Evolutionary conservation across 2,797 vertebrate genomes (phyloP).

Genomic region (Gobio occitaniae): DNA sequence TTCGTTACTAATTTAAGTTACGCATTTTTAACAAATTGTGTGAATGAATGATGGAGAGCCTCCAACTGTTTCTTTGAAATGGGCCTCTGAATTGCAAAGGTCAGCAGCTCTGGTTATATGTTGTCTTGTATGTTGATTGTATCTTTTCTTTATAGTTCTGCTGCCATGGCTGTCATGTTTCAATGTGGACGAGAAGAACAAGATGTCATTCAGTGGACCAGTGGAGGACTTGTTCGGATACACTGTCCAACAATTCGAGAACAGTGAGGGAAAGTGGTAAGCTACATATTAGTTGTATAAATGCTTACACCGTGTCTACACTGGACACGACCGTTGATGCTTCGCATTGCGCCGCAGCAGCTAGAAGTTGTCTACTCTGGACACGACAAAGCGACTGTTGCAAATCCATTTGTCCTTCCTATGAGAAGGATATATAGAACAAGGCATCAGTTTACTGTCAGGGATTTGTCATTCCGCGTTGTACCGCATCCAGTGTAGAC

Average conservation of each 20-base stretch:
- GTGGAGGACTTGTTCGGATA: constrained; percentile 97
- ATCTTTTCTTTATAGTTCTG: constrained; percentile 68
- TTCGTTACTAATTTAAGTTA: no score
- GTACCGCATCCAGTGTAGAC: neutral
- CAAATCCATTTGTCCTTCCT: neutral
- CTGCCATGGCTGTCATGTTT: constrained; percentile 80
- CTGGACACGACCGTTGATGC: neutral
- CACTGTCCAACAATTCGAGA: constrained; percentile 96
- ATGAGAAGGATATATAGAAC: neutral
- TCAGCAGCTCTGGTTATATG: neutral
- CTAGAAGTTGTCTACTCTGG: neutral
- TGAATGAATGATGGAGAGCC: no score
- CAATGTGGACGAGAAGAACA: constrained; percentile 95
- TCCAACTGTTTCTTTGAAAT: no score
- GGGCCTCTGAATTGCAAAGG: no score
- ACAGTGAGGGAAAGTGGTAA: constrained; percentile 97
- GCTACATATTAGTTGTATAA: constrained; percentile 45
- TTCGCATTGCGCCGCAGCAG: neutral
- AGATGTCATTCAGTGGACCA: constrained; percentile 88
- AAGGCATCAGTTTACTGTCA: neutral
- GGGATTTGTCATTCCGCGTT: neutral
- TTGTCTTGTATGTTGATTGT: neutral
- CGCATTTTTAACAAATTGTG: no score
- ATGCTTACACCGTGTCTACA: neutral
- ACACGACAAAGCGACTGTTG: no score